Percentiles rank a stretch among this genome's conserved stretches.
These are phyloP conservation scores for Sycophila sp. DNA, from an alignment of 1,140 invertebrate genomes.

Conservation along the genomic window DNA sequence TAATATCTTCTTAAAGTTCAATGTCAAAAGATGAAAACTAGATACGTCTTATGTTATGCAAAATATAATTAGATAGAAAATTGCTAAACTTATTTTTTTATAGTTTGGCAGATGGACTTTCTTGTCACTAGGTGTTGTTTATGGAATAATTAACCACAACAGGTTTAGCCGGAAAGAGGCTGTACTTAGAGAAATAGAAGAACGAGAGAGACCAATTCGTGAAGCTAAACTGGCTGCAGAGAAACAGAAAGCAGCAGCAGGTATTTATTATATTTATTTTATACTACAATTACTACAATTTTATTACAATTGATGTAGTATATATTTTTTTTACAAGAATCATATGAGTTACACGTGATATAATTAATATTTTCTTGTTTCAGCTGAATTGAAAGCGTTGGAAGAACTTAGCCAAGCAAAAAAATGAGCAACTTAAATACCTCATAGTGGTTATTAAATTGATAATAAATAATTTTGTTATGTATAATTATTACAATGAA, in stretches of 20 bases:
- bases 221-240: slow-evolving; percentile 77
- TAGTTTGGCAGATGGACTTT: slow-evolving; percentile 81
- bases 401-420: neutral
- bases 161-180: slow-evolving; percentile 75
- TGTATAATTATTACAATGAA: slow-evolving; percentile 17
- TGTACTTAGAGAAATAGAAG: slow-evolving; percentile 72
- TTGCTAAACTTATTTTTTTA: slow-evolving; percentile 43
- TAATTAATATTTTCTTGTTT: slow-evolving; percentile 17
- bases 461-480: slow-evolving; percentile 15
- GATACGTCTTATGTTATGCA: no score
- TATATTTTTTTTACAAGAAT: neutral
- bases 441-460: slow-evolving; percentile 13
- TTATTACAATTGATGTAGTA: neutral
- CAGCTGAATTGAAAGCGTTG: slow-evolving; percentile 15
- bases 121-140: slow-evolving; percentile 73
- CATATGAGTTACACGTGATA: neutral
- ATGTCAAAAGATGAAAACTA: no score
- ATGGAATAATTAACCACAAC: slow-evolving; percentile 76
- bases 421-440: neutral
- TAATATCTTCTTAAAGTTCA: no score
- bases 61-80: no score
- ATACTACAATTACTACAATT: neutral
- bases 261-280: slow-evolving; percentile 49
- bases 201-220: slow-evolving; percentile 72
- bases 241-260: slow-evolving; percentile 68